Evolutionary conservation across 1,140 invertebrate species (phyloP).

Genomic region (Papilio polytes): DNA sequence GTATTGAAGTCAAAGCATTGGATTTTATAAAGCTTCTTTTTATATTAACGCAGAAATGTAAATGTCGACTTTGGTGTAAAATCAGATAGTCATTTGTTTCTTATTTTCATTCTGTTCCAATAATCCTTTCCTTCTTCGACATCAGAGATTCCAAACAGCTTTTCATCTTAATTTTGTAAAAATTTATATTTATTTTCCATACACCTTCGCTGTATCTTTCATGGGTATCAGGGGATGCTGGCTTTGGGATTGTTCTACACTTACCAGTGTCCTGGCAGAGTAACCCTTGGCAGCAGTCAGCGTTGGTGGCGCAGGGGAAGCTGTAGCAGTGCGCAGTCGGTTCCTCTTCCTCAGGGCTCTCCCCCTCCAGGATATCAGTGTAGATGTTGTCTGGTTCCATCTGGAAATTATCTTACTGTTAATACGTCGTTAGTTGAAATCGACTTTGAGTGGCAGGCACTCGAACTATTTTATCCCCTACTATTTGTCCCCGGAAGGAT

Average conservation of each 20-base stretch:
- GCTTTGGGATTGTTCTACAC: constrained; percentile 18
- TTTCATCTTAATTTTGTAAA: neutral
- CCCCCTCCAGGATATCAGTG: constrained; percentile 69
- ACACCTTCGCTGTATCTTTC: neutral
- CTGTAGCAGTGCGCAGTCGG: constrained; percentile 71
- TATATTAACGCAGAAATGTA: too few species aligned
- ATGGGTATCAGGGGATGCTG: neutral
- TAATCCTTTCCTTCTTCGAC: neutral
- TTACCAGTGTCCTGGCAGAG: constrained; percentile 74
- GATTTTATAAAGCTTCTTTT: too few species aligned
- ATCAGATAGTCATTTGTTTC: neutral
- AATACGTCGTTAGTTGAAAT: neutral
- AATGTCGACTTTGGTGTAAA: too few species aligned
- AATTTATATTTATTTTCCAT: too few species aligned
- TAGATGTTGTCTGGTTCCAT: constrained; percentile 73
- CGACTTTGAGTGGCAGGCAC: neutral
- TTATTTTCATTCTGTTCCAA: too few species aligned
- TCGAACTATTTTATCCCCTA: neutral
- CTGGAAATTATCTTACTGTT: constrained; percentile 40
- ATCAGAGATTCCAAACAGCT: too few species aligned
- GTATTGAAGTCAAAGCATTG: neutral
- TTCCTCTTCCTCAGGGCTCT: constrained; percentile 71
- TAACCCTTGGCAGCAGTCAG: constrained; percentile 74
- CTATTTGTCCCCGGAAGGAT: neutral
- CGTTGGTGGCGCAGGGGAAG: constrained; percentile 69